These are phyloP conservation scores for Bombylius discolor DNA, from an alignment of 2,888 invertebrate species.

Conservation along the genomic window DNA sequence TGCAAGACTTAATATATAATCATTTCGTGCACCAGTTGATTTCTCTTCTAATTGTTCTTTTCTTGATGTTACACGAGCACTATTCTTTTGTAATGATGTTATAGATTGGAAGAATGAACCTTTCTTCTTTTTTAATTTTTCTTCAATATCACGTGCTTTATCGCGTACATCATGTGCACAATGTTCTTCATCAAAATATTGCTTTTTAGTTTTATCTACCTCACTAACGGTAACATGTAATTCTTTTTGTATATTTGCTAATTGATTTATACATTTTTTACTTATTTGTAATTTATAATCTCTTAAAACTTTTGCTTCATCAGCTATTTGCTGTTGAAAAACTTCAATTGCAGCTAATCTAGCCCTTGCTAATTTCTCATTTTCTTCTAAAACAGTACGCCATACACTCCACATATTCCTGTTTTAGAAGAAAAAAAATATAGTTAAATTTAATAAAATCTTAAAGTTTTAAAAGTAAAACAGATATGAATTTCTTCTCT, in stretches of 20 bases:
- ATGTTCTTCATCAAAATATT: constrained; percentile 92
- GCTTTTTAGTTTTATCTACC: constrained; percentile 86
- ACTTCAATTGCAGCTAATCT: constrained; percentile 87
- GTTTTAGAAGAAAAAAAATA: neutral
- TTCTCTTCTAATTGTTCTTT: constrained; percentile 86
- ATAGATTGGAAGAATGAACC: constrained; percentile 94
- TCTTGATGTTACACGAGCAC: constrained; percentile 88
- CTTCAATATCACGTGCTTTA: constrained; percentile 90
- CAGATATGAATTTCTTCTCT: too few species aligned
- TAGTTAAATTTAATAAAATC: neutral
- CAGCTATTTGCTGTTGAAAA: constrained; percentile 88
- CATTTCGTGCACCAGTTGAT: constrained; percentile 87
- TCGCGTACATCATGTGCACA: constrained; percentile 89
- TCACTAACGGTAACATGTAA: constrained; percentile 75
- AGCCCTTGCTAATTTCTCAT: constrained; percentile 82
- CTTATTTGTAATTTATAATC: constrained; percentile 71
- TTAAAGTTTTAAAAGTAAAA: too few species aligned
- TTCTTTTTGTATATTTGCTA: constrained; percentile 80
- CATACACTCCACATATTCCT: constrained; percentile 99
- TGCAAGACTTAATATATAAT: constrained; percentile 80
- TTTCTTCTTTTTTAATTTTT: constrained; percentile 92
- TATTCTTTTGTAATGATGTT: constrained; percentile 90
- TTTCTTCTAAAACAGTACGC: constrained; percentile 89
- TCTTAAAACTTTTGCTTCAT: constrained; percentile 76
- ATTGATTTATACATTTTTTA: constrained; percentile 70